Evolutionary conservation across 2,797 vertebrate genomes (phyloP), one percentile per base, ranked within the genome.

Genomic region (Notolepis coatsorum): DNA sequence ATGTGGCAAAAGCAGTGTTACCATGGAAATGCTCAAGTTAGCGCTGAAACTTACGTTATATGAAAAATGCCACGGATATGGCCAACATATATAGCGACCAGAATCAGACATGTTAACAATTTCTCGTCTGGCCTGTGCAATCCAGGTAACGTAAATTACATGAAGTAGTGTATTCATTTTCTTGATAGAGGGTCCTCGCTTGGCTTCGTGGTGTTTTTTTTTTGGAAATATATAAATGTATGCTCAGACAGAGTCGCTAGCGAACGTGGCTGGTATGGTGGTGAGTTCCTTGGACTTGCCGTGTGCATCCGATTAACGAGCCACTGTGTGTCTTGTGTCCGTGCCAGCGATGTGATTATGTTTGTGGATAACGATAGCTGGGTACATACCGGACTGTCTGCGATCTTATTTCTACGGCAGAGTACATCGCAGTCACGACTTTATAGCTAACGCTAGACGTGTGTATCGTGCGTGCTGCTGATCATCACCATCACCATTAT

Each of bases 21-120:
- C 88, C 85, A 91, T 91, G 88, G 88, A 91, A 90, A 91, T 84
- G 61, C 87, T 71, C 17, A 21, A 51, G 54, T 48, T 72, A 9
- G 21, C 39, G 63, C 71, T 24, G 46, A 60, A 71, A 68, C n/a
- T n/a, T n/a, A n/a, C n/a, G n/a, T n/a, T n/a, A n/a, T n/a, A n/a
- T n/a, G n/a, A n/a, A n/a, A n/a, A n/a, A n/a, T n/a, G n/a, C n/a
- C n/a, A 64, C 18, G 21, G 9, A 4, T 21, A 24, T 45, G 9
- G 20, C 20, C 7, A 45, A 45, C 5, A 45, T 23, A 15, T 17
- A 1, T 41, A 5, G 28, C 7, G 15, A 28, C 7, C 3, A 3
- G 28, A 69, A 63, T 24, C 37, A 4, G 15, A 7, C 37, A 18
- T 38, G 1, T 17, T 1, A 43, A 0, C 7, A 3, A 13, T 48